Conservation (phyloP, 2,113 vertebrate genomes). For the Elanus axillaris region DNA sequence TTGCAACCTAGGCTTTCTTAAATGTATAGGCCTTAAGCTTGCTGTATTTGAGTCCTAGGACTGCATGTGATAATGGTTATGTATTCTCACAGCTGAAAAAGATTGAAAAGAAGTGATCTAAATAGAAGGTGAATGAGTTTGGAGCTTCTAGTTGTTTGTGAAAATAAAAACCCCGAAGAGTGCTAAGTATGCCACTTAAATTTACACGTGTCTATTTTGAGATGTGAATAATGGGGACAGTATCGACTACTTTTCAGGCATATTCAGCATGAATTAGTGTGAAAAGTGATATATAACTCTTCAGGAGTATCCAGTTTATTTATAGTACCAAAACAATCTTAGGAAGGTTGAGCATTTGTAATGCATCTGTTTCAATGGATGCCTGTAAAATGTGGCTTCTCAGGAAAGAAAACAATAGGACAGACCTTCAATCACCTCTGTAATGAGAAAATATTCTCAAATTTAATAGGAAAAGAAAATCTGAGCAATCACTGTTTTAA, state of each 20-base stretch:
- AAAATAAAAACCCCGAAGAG: neutral
- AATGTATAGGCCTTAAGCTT: neutral
- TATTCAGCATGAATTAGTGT: neutral
- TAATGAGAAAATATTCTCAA: neutral
- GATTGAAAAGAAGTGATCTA: neutral
- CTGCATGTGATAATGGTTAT: neutral
- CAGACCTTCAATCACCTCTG: neutral
- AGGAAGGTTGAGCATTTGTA: neutral
- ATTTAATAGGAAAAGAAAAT: neutral
- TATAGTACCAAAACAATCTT: neutral
- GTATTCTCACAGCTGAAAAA: neutral
- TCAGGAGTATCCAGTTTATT: neutral
- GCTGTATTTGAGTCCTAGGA: neutral
- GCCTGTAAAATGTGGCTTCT: neutral
- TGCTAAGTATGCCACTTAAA: fast-evolving
- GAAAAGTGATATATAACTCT: neutral
- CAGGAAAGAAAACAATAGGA: neutral
- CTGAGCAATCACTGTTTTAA: neutral
- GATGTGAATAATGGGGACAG: neutral
- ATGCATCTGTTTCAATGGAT: neutral
- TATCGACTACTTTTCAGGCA: neutral
- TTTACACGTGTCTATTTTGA: neutral
- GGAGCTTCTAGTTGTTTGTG: neutral
- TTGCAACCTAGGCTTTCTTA: neutral
- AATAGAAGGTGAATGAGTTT: neutral